Conservation (phyloP, 1,140 invertebrate species). For the Heliconius hewitsoni region DNA sequence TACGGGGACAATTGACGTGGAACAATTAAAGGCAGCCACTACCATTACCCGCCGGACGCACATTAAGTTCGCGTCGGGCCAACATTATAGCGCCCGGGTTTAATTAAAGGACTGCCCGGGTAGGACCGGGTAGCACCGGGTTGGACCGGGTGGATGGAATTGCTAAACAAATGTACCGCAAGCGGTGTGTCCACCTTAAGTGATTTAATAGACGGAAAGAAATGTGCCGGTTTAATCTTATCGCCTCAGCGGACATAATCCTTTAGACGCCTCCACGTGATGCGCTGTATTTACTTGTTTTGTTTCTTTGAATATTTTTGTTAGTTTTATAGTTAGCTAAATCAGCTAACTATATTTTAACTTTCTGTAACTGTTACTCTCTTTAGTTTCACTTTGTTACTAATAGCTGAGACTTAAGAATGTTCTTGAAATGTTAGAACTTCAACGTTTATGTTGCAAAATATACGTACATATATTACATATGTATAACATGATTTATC, state of each 20-base stretch:
- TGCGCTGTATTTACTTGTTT: constrained; percentile 23
- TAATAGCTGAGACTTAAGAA: background rate
- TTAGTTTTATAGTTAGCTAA: background rate
- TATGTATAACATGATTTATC: background rate
- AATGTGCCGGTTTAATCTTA: constrained; percentile 75
- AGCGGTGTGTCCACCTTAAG: constrained; percentile 80
- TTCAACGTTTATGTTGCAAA: background rate
- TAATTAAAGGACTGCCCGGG: constrained; percentile 79
- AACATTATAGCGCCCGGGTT: constrained; percentile 75
- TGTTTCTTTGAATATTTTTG: background rate
- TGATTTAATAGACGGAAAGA: constrained; percentile 81
- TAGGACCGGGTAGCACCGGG: constrained; percentile 55
- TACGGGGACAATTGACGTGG: constrained; percentile 68
- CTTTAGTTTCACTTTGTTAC: background rate
- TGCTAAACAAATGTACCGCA: constrained; percentile 80
- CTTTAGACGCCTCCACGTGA: constrained; percentile 40
- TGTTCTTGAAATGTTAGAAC: background rate
- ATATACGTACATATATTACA: background rate
- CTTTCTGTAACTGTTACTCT: background rate
- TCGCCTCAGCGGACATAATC: constrained; percentile 50
- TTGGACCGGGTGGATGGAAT: constrained; percentile 70
- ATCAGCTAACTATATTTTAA: background rate
- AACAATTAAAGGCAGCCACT: constrained; percentile 69
- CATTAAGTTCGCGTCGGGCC: constrained; percentile 73
- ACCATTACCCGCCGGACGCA: constrained; percentile 72